Base-by-base conservation (phyloP, 2,113 vertebrate species). In the Gyps fulvus region DNA sequence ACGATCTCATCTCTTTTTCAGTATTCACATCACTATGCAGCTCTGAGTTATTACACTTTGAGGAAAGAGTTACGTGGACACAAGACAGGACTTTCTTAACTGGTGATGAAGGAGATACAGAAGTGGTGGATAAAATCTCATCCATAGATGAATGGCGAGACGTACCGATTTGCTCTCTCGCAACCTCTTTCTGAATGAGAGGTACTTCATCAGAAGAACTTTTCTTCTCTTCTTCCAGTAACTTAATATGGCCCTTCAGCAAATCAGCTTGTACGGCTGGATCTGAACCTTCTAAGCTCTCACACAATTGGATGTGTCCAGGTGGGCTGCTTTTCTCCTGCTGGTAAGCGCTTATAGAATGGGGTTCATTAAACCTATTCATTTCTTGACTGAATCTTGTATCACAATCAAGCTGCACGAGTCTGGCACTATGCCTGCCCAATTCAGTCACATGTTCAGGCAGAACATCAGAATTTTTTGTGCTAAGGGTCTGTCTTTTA, bases 61-160 rank as follows among this genome's bases (percentile, higher is more conserved):
- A 98, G 71, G 98, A 98, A 49, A 99, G 97, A 31, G 97, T 98
- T 85, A 99, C 97, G 58, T 95, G 99, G 92, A 99, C 93, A 62
- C 97, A 98, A 20, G 99, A 99, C 52, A 99, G 69, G 25, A 91
- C 97, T 71, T 96, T 98, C 93, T 70, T 98, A 72, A 82, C 76
- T 31, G 97, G 96, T 16, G 96, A 85, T 2, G 95, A 36, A 70
- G 94, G 83, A 59, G 87, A 62, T 14, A 50, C 36, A 21, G 95
- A 45, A 0, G 10, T 23, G 43, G 40, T 16, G 22, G 90, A 7
- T 7, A 61, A 81, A 74, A 54, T 22, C 11, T 76, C 83, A 50
- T 21, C 43, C 9, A 54, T 40, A 76, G 79, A 5, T 10, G 21
- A 45, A 3, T 26, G 83, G 14, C 20, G 43, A n/a, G 73, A 12